These are phyloP conservation scores for Palythoa grandiflora DNA, from an alignment of 92 coral and sea anemone species.

Conservation along the genomic window DNA sequence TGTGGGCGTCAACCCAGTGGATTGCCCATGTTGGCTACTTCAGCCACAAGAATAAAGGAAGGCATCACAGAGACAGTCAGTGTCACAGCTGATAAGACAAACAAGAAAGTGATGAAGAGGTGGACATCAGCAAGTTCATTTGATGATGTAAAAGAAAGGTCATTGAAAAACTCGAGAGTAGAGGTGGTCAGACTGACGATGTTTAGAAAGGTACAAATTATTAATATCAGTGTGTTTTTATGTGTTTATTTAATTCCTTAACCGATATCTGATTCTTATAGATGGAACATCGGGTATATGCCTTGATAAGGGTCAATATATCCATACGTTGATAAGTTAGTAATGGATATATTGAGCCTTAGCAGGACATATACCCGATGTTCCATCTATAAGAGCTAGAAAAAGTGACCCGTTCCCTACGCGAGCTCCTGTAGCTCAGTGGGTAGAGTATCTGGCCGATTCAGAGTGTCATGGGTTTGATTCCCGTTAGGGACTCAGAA, in stretches of 20 bases:
- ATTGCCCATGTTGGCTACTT: slow-evolving; percentile 83
- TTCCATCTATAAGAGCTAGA: no score
- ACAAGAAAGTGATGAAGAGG: slow-evolving; percentile 34
- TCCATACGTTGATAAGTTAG: no score
- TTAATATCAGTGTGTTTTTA: no score
- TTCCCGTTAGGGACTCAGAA: no score
- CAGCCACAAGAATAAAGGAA: slow-evolving; percentile 77
- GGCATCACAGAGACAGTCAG: slow-evolving; percentile 55
- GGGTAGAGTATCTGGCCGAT: no score
- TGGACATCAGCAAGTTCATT: slow-evolving; percentile 76
- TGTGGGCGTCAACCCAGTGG: slow-evolving; percentile 99
- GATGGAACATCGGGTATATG: no score
- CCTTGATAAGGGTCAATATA: not conserved
- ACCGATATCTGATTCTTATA: not conserved
- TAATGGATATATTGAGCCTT: no score
- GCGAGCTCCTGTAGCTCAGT: no score
- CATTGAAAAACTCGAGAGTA: slow-evolving; percentile 74
- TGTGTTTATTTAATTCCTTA: not conserved
- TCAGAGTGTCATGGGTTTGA: no score
- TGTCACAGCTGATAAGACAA: slow-evolving; percentile 53
- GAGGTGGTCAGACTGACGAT: slow-evolving; percentile 88
- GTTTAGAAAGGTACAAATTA: slow-evolving; percentile 74
- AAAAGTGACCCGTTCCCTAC: no score
- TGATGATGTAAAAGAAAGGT: slow-evolving; percentile 90
- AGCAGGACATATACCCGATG: no score